phyloP scores from a whole-genome alignment of 2,888 invertebrate species.

The Polyploca ridens region DNA sequence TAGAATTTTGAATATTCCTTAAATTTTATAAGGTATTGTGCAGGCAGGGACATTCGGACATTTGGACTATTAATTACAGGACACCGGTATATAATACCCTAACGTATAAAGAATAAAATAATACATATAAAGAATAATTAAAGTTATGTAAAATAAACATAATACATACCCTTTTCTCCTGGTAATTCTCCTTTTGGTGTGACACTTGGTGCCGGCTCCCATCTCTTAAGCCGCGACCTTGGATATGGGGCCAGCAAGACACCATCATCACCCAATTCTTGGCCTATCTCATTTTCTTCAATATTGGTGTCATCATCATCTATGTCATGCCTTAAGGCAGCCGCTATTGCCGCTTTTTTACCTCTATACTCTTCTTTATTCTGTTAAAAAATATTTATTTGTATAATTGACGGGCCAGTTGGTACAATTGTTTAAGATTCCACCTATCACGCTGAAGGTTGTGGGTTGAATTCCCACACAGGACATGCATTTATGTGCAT shows the following conservation, averaged over 20 bases:
- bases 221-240: slow-evolving; percentile 84
- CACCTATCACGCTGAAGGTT: too few relatives aligned
- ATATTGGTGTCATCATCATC: slow-evolving; percentile 68
- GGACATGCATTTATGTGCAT: too few relatives aligned
- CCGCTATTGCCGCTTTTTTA: slow-evolving; percentile 78
- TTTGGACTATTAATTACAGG: too few relatives aligned
- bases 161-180: slow-evolving; percentile 93
- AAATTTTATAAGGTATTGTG: too few relatives aligned
- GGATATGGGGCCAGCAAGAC: slow-evolving; percentile 64
- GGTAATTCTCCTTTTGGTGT: slow-evolving; percentile 88
- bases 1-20: too few relatives aligned
- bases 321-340: slow-evolving; percentile 61
- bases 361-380: slow-evolving; percentile 62
- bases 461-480: too few relatives aligned
- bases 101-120: too few relatives aligned
- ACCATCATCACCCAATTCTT: slow-evolving; percentile 66
- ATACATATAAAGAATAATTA: too few relatives aligned
- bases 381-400: slow-evolving; percentile 20
- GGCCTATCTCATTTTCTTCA: slow-evolving; percentile 67
- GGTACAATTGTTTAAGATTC: too few relatives aligned
- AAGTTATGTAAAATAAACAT: not conserved
- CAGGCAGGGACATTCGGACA: too few relatives aligned
- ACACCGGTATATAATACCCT: too few relatives aligned
- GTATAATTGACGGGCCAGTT: too few relatives aligned
- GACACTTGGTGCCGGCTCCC: slow-evolving; percentile 90